Base-by-base conservation (phyloP, 2,888 invertebrate species). In the Drosophila prolongata region DNA sequence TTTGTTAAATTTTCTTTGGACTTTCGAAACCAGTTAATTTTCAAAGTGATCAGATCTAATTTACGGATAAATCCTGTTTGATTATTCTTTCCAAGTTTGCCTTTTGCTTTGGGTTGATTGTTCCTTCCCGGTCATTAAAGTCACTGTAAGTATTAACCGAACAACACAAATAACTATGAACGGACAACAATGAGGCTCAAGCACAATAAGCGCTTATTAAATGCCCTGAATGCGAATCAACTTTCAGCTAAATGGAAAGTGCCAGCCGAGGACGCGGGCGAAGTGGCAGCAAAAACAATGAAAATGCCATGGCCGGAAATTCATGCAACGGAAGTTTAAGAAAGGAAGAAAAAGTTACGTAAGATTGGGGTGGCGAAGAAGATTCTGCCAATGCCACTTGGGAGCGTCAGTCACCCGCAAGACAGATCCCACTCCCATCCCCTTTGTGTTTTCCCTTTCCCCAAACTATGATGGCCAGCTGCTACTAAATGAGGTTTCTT, bases 201-300 rank as follows among this genome's bases (percentile, higher is more conserved):
- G 80, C 78, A 88, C 89, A 88, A 86, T 87, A 83, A 88, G 87
- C 81, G 79, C 79, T 88, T 88, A 89, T 87, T 88, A 88, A 85
- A 83, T 84, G 76, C 72, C 79, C 81, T 73, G 84, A 79, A 80
- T 86, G 81, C 77, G 84, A 88, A 83, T 87, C 87, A 88, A 88
- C 75, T 85, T 84, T 88, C 77, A 76, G 84, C 76, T 74, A 77
- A 85, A 83, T 87, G 78, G 75, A 83, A 88, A 84, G 83, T 78
- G 84, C 75, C 88, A 75, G 68, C 52, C 55, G 46, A 42, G 46
- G 34, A 58, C 60, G 49, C 27, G 30, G 16, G 40, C n/a, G 46
- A 24, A 55, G 67, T 47, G 27, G 46, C 24, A 16, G 56, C 50
- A 52, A 65, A 85, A 87, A 85, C 89, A 85, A 85, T 87, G 76